Percentiles rank a stretch among this genome's conserved stretches.
Evolutionary conservation across 1,140 invertebrate genomes (phyloP).

Genomic region (Heliconius melpomene): DNA sequence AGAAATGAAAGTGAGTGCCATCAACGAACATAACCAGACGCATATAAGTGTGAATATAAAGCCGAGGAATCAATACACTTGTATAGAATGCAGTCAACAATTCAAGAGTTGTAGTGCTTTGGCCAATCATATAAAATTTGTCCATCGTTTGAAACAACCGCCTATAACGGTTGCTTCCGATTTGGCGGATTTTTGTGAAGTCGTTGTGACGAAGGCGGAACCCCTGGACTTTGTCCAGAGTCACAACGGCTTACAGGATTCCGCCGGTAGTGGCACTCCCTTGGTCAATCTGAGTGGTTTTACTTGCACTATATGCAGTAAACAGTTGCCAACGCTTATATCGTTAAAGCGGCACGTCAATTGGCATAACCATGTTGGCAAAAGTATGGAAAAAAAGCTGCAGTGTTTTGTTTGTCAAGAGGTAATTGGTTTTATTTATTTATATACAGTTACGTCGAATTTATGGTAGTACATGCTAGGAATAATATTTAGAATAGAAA

Average conservation of each 20-base stretch:
- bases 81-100: constrained; percentile 63
- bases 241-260: constrained; percentile 74
- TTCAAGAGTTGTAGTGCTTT: constrained; percentile 70
- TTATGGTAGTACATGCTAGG: too few species aligned
- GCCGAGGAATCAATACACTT: constrained; percentile 74
- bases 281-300: constrained; percentile 63
- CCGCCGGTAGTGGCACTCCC: constrained; percentile 46
- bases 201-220: constrained; percentile 78
- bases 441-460: background rate
- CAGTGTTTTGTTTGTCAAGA: constrained; percentile 73
- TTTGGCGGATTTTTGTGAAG: constrained; percentile 79
- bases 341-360: constrained; percentile 71
- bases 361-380: constrained; percentile 67
- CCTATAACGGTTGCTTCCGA: constrained; percentile 47
- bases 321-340: constrained; percentile 67
- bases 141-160: constrained; percentile 63
- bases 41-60: constrained; percentile 72
- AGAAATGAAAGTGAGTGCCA: constrained; percentile 70
- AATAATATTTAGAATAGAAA: too few species aligned
- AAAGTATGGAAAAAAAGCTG: constrained; percentile 57
- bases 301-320: constrained; percentile 69
- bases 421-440: constrained; percentile 47
- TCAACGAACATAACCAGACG: constrained; percentile 74
- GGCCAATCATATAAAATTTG: constrained; percentile 68
- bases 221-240: constrained; percentile 69